Conservation (phyloP, 2,888 invertebrate genomes). For the Graphium colonna region DNA sequence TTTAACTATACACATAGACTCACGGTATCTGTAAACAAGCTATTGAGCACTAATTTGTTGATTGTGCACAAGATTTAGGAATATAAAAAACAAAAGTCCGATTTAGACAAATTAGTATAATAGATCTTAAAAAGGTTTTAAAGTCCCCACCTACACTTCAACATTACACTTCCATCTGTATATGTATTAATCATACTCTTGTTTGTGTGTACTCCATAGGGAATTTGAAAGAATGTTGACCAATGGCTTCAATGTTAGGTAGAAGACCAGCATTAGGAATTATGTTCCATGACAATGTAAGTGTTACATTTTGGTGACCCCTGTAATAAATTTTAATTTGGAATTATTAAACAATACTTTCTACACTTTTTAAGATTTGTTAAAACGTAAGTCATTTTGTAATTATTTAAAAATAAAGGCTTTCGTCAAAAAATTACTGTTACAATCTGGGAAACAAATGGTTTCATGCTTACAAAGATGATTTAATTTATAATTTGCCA, state of each 20-base stretch:
- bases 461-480: too few relatives aligned
- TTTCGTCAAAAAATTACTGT: too few relatives aligned
- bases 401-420: too few relatives aligned
- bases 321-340: slow-evolving; percentile 74
- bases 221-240: slow-evolving; percentile 93
- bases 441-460: too few relatives aligned
- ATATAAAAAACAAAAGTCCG: slow-evolving; percentile 37
- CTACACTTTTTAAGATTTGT: too few relatives aligned
- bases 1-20: too few relatives aligned
- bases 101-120: slow-evolving; percentile 43
- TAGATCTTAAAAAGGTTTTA: slow-evolving; percentile 44
- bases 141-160: slow-evolving; percentile 29
- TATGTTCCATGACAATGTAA: slow-evolving; percentile 98
- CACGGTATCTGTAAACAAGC: too few relatives aligned
- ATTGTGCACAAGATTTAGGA: neutral
- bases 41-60: neutral
- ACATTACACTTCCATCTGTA: slow-evolving; percentile 25
- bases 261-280: slow-evolving; percentile 98
- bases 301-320: slow-evolving; percentile 95
- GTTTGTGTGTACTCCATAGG: slow-evolving; percentile 90
- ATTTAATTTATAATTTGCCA: too few relatives aligned
- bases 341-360: neutral
- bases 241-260: slow-evolving; percentile 91
- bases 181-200: slow-evolving; percentile 61
- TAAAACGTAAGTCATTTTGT: too few relatives aligned